phyloP scores from a whole-genome alignment of 1,140 invertebrate species.

The Leptinotarsa texana region DNA sequence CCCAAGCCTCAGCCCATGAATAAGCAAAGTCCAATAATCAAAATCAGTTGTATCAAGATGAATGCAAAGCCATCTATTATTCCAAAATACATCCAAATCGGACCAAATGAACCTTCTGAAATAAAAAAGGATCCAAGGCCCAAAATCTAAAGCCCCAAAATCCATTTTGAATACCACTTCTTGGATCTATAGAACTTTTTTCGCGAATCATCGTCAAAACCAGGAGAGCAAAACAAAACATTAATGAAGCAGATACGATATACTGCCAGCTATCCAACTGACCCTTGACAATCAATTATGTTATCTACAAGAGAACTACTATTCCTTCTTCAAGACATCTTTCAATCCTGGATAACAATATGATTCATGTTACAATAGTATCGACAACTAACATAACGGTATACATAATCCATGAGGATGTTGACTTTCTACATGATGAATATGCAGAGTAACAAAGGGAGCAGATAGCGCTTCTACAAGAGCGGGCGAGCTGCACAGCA shows the following conservation, averaged over 20 bases:
- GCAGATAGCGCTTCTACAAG: constrained; percentile 95
- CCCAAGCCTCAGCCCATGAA: constrained; percentile 93
- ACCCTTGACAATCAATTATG: constrained; percentile 76
- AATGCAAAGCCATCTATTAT: constrained; percentile 96
- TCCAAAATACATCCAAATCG: constrained; percentile 98
- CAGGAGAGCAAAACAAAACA: constrained; percentile 97
- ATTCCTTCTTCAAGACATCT: constrained; percentile 77
- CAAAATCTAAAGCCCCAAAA: constrained; percentile 99
- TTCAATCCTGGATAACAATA: constrained; percentile 89
- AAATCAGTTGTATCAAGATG: constrained; percentile 94
- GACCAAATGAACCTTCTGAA: constrained; percentile 80
- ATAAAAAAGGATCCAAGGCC: constrained; percentile 98
- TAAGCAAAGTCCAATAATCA: constrained; percentile 98
- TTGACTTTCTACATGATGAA: constrained; percentile 95
- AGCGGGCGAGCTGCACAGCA: constrained; percentile 88
- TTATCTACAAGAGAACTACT: constrained; percentile 60
- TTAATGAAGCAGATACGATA: constrained; percentile 93
- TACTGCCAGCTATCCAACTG: constrained; percentile 87
- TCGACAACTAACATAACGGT: constrained; percentile 90
- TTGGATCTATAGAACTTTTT: constrained; percentile 86
- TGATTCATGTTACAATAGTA: constrained; percentile 88
- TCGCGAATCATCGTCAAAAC: constrained; percentile 93
- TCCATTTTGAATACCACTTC: constrained; percentile 96
- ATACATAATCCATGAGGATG: constrained; percentile 95
- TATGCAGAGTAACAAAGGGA: constrained; percentile 95